Evolutionary conservation across 2,797 vertebrate species (phyloP).

Genomic region (Cryptoprocta ferox): DNA sequence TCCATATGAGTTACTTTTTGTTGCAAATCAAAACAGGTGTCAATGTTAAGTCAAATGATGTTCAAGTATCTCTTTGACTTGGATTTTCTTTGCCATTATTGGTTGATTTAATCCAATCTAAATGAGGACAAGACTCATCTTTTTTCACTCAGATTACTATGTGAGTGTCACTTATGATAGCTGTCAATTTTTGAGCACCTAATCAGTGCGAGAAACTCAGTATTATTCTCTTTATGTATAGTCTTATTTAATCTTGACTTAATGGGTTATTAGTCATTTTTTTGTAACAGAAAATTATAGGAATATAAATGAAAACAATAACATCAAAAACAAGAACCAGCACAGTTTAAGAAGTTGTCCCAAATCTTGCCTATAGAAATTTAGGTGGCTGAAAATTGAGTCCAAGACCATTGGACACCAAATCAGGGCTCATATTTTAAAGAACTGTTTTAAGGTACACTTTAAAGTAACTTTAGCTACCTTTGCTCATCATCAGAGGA

Average conservation of each 20-base stretch:
- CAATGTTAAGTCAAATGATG: not conserved
- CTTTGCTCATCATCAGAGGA: not conserved
- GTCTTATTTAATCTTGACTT: not conserved
- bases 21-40: not conserved
- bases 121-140: not conserved
- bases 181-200: not conserved
- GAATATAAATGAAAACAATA: not conserved
- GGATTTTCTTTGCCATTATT: not conserved
- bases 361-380: not conserved
- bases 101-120: not conserved
- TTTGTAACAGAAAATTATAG: not conserved
- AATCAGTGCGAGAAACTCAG: not conserved
- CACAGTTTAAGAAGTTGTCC: not conserved
- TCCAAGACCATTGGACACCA: not conserved
- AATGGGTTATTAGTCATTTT: not conserved
- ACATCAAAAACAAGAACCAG: not conserved
- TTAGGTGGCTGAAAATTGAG: not conserved
- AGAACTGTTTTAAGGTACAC: not conserved
- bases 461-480: not conserved
- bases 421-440: not conserved
- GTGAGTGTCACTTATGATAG: not conserved
- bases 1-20: not conserved
- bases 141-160: not conserved
- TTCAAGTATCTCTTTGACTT: not conserved
- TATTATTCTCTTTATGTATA: not conserved